These are phyloP conservation scores for Mythimna albipuncta DNA, from an alignment of 2,888 invertebrate species.

Conservation along the genomic window DNA sequence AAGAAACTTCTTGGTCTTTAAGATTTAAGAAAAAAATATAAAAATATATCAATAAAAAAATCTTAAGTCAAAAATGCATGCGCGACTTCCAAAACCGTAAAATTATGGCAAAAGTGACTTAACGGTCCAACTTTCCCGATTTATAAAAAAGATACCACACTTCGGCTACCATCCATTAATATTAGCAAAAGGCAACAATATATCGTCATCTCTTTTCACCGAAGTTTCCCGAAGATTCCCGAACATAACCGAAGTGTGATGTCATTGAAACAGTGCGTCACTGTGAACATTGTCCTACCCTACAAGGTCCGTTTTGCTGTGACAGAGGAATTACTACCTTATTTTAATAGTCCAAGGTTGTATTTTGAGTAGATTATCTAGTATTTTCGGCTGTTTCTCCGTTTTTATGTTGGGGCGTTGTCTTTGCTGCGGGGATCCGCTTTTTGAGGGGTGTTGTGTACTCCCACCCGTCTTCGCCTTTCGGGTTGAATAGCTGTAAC, in stretches of 20 bases:
- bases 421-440: constrained; percentile 72
- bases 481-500: constrained; percentile 93
- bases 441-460: constrained; percentile 89
- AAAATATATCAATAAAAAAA: constrained; percentile 11
- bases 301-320: constrained; percentile 67
- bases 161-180: constrained; percentile 20
- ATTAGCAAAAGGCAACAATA: constrained; percentile 25
- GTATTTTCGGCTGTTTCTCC: constrained; percentile 75
- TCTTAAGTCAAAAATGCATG: constrained; percentile 25
- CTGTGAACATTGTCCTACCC: constrained; percentile 65
- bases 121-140: constrained; percentile 51
- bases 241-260: constrained; percentile 49
- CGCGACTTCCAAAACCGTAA: constrained; percentile 51
- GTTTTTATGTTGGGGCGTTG: constrained; percentile 74
- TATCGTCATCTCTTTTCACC: constrained; percentile 22
- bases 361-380: constrained; percentile 79
- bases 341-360: constrained; percentile 57
- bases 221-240: constrained; percentile 48
- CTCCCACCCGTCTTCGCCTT: constrained; percentile 92
- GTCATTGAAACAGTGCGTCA: constrained; percentile 57
- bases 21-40: neutral
- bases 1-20: constrained; percentile 3
- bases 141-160: constrained; percentile 45
- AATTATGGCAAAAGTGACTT: constrained; percentile 64
- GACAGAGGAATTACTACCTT: constrained; percentile 77